Evolutionary conservation across 2,797 vertebrate genomes (phyloP).

Genomic region (Pangasius larnaudii): DNA sequence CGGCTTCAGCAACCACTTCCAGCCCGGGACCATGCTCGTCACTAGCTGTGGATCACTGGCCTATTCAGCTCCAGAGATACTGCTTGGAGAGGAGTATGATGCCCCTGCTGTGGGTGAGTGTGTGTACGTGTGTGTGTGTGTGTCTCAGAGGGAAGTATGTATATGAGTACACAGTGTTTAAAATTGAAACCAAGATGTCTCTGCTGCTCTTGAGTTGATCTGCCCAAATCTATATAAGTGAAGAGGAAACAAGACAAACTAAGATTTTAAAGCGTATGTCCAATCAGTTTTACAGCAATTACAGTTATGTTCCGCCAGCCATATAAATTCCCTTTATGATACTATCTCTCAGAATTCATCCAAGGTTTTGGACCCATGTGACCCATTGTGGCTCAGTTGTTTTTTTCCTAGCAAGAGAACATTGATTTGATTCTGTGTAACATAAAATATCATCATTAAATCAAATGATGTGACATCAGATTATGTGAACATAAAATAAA

Average conservation of each 20-base stretch:
- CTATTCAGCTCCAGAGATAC: constrained; percentile 87
- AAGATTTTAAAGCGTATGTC: neutral
- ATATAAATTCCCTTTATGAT: neutral
- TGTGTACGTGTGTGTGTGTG: constrained; percentile 68
- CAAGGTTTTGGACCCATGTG: neutral
- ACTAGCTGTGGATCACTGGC: constrained; percentile 89
- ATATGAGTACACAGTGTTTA: neutral
- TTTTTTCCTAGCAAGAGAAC: neutral
- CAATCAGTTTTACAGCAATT: neutral
- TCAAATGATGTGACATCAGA: neutral
- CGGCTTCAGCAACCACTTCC: constrained; percentile 88
- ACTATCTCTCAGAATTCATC: neutral
- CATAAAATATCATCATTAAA: neutral
- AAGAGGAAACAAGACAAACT: neutral
- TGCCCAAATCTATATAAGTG: neutral
- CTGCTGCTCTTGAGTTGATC: neutral
- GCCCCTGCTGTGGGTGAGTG: constrained; percentile 87
- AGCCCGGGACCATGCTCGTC: constrained; percentile 86
- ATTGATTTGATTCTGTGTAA: neutral
- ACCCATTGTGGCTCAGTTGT: neutral
- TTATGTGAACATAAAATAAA: neutral
- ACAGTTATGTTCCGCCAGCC: neutral
- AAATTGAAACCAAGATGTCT: neutral
- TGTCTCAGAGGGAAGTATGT: neutral
- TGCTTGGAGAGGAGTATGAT: constrained; percentile 87